Percentiles rank a stretch among this genome's conserved stretches.
Conservation (phyloP, 2,888 invertebrate genomes). For the Oithona nana region DNA sequence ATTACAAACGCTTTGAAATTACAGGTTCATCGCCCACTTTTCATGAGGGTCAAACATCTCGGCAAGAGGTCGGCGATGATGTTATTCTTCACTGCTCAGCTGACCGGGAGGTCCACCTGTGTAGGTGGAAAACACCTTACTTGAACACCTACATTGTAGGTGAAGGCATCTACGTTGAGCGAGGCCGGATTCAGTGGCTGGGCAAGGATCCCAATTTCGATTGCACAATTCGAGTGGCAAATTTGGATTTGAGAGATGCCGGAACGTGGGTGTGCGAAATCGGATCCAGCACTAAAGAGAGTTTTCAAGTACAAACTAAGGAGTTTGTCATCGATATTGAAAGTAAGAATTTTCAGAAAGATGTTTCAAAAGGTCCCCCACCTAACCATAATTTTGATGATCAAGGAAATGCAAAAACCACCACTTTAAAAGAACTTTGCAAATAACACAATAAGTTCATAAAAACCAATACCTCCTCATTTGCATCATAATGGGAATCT, state of each 20-base stretch:
- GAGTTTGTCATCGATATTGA: conserved; percentile 6
- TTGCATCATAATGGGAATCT: no score
- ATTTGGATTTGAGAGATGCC: conserved; percentile 2
- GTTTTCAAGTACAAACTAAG: conserved; percentile 5
- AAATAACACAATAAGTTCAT: no score
- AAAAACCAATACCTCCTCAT: no score
- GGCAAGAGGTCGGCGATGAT: conserved; percentile 11
- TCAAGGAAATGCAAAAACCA: no score
- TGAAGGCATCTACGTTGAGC: conserved; percentile 9
- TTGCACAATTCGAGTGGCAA: conserved; percentile 1
- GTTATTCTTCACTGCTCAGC: conserved; percentile 6
- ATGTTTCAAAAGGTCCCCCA: no score
- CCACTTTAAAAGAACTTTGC: no score
- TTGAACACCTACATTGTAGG: conserved; percentile 11
- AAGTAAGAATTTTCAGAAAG: background rate
- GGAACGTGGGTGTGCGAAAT: conserved; percentile 14
- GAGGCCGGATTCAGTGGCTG: conserved; percentile 1
- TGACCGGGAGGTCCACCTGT: conserved; percentile 2
- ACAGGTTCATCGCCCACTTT: background rate
- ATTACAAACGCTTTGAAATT: background rate
- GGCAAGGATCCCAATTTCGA: conserved; percentile 4
- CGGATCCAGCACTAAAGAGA: background rate
- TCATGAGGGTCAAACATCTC: background rate
- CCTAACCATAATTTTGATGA: no score
- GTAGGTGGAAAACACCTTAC: conserved; percentile 13